Evolutionary conservation across 2,797 vertebrate species (phyloP).

Genomic region (Cynodonichthys magdalenae): DNA sequence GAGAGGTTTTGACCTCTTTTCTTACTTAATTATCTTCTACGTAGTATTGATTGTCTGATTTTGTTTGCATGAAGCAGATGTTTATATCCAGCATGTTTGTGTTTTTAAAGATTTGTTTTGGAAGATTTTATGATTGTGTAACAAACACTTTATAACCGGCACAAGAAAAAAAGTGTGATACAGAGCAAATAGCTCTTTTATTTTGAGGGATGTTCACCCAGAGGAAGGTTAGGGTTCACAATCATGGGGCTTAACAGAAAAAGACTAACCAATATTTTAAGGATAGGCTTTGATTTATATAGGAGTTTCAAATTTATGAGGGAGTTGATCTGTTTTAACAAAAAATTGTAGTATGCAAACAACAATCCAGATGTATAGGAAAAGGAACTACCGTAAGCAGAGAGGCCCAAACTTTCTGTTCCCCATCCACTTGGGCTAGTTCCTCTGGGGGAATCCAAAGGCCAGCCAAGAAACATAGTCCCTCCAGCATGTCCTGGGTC

Average conservation of each 20-base stretch:
- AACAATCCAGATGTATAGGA: too few species aligned
- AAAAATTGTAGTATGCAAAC: too few species aligned
- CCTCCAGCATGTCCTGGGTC: too few species aligned
- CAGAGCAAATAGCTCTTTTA: not conserved
- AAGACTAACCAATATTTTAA: not conserved
- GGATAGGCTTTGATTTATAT: too few species aligned
- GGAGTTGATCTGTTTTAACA: too few species aligned
- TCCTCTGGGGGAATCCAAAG: too few species aligned
- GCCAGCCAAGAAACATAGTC: too few species aligned
- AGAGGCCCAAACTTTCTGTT: too few species aligned
- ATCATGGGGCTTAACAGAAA: not conserved
- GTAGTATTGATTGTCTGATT: constrained; percentile 7
- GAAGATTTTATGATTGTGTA: not conserved
- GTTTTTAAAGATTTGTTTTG: not conserved
- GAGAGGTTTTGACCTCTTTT: constrained; percentile 8
- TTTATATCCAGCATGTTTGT: not conserved
- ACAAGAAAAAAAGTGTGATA: not conserved
- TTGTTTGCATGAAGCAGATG: not conserved
- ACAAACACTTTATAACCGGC: constrained; percentile 1
- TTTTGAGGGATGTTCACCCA: not conserved
- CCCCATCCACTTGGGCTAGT: too few species aligned
- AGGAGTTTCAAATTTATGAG: too few species aligned
- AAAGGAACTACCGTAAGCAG: too few species aligned
- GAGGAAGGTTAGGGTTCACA: constrained; percentile 2
- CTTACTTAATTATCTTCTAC: not conserved